Evolutionary conservation across 2,888 invertebrate genomes (phyloP).

Genomic region (Eupithecia vulgata): DNA sequence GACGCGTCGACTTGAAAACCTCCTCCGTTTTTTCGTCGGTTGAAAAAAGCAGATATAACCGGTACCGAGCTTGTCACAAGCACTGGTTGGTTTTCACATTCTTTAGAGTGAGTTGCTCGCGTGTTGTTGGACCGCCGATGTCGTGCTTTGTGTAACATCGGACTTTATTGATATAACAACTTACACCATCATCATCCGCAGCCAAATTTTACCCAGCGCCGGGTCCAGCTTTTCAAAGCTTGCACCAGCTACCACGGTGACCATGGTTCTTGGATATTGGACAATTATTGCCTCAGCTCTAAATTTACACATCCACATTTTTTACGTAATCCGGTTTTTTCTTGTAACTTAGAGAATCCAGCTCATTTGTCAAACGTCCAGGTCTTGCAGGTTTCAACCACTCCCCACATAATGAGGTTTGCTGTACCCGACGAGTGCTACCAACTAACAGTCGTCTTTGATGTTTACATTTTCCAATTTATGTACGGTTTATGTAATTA

Average conservation of each 20-base stretch:
- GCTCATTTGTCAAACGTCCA: constrained; percentile 50
- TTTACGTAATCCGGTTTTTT: not conserved
- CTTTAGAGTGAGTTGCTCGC: not conserved
- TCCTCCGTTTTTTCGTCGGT: too few species aligned
- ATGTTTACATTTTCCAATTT: constrained; percentile 43
- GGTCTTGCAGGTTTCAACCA: constrained; percentile 42
- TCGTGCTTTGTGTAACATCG: not conserved
- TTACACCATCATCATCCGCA: not conserved
- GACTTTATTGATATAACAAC: not conserved
- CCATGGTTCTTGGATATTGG: too few species aligned
- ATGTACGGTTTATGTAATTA: constrained; percentile 16
- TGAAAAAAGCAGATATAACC: too few species aligned
- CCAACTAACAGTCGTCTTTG: constrained; percentile 7
- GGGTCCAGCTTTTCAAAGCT: too few species aligned
- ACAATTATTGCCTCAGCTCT: too few species aligned
- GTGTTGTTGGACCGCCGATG: not conserved
- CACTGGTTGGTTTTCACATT: not conserved
- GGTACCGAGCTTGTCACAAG: not conserved
- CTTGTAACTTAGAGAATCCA: constrained; percentile 9
- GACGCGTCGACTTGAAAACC: too few species aligned
- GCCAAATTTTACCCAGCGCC: too few species aligned
- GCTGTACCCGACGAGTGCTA: constrained; percentile 6
- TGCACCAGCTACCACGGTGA: too few species aligned
- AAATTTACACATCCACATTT: not conserved
- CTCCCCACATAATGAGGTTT: constrained; percentile 52